Conservation (phyloP, 2,888 invertebrate species). For the Hedychridium roseum region DNA sequence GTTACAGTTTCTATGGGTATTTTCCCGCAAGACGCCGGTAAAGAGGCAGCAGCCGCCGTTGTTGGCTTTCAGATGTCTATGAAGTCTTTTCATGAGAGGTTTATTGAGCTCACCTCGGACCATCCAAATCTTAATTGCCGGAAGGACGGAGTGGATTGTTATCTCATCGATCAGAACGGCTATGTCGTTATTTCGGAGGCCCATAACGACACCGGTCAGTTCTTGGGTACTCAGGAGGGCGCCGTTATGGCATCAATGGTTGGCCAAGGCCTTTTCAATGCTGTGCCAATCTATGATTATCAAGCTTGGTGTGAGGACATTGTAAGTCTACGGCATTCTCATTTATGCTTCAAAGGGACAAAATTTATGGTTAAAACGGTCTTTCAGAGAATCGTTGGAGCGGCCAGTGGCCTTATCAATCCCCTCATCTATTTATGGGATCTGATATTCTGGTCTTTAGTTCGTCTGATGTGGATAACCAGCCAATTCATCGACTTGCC, state of each 20-base stretch:
- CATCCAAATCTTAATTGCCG: conserved; percentile 59
- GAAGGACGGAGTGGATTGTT: conserved; percentile 71
- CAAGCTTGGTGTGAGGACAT: conserved; percentile 78
- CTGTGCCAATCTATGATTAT: conserved; percentile 83
- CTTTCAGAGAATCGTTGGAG: conserved; percentile 41
- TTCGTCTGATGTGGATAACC: conserved; percentile 56
- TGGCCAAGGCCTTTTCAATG: conserved; percentile 74
- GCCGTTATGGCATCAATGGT: conserved; percentile 81
- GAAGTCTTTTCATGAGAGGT: conserved; percentile 72
- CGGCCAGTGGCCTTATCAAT: conserved; percentile 45
- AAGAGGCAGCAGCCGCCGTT: conserved; percentile 85
- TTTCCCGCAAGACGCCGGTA: conserved; percentile 79
- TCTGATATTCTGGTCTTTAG: conserved; percentile 58
- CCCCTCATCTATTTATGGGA: conserved; percentile 57
- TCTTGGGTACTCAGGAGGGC: conserved; percentile 85
- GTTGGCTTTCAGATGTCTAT: conserved; percentile 88
- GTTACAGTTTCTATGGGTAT: conserved; percentile 87
- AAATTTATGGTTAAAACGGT: conserved; percentile 10
- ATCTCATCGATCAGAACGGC: conserved; percentile 91
- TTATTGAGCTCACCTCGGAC: conserved; percentile 73
- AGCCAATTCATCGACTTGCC: conserved; percentile 54
- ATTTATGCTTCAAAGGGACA: no score
- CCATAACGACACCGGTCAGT: conserved; percentile 76
- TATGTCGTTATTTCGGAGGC: conserved; percentile 81
- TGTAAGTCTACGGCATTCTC: no score